A percentile compares a stretch with the other conserved stretches of the same genome.
These are phyloP conservation scores for Atta texana DNA, from an alignment of 1,140 invertebrate species.

Conservation along the genomic window DNA sequence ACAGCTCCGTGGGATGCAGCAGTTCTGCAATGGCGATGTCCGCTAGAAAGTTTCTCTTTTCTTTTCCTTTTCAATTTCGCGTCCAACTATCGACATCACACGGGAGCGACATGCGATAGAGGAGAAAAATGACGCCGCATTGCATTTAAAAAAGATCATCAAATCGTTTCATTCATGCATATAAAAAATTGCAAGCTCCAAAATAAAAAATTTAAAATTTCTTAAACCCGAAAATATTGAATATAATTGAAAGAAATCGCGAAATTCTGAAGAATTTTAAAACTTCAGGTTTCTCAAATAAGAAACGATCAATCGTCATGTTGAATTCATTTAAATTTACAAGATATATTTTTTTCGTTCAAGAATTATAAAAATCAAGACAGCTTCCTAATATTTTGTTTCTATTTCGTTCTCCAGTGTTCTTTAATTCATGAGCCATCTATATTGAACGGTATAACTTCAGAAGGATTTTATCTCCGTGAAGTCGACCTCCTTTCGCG, in stretches of 20 bases:
- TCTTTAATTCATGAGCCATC: constrained; percentile 7
- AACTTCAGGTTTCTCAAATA: background rate
- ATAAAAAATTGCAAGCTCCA: background rate
- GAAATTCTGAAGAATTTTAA: background rate
- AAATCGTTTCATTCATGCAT: background rate
- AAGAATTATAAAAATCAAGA: constrained; percentile 16
- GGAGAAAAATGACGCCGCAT: background rate
- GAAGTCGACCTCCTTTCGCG: constrained; percentile 17
- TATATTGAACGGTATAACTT: background rate
- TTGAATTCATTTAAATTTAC: background rate
- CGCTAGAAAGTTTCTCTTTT: constrained; percentile 48
- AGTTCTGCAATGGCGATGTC: constrained; percentile 87
- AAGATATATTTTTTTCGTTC: background rate
- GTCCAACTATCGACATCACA: background rate
- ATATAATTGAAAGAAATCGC: background rate
- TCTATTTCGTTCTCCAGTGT: background rate
- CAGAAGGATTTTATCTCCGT: constrained; percentile 7
- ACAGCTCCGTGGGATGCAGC: constrained; percentile 90
- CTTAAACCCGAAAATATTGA: background rate
- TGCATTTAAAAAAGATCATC: background rate
- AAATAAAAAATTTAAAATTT: background rate
- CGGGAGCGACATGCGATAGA: background rate
- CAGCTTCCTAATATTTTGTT: background rate
- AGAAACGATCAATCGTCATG: background rate
- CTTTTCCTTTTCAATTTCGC: background rate